Conservation (phyloP, 2,113 vertebrate genomes). For the Saccopteryx bilineata region DNA sequence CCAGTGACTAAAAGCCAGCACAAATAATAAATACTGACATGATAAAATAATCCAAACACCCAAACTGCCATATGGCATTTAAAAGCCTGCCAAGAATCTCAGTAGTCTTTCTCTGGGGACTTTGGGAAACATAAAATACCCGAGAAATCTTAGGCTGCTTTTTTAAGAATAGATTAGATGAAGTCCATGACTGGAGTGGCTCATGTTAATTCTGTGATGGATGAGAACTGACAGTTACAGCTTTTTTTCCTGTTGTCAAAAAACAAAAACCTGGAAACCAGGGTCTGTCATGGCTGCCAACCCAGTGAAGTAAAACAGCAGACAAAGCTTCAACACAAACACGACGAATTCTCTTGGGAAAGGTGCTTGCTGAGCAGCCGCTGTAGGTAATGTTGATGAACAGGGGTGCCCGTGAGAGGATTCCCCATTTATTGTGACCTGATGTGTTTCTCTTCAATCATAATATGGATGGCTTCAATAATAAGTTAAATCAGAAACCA, state of each 20-base stretch:
- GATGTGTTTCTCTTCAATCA: not conserved
- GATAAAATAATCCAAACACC: conserved; percentile 54
- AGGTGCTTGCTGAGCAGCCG: not conserved
- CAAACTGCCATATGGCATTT: conserved; percentile 2
- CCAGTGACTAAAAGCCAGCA: conserved; percentile 24
- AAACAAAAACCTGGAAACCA: conserved; percentile 33
- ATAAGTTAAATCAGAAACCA: not conserved
- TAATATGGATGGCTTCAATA: not conserved
- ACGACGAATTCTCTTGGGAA: conserved; percentile 60
- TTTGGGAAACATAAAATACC: conserved; percentile 57
- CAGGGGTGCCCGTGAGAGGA: not conserved
- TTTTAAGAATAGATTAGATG: conserved; percentile 27
- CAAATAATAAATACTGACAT: conserved; percentile 53
- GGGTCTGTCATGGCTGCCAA: conserved; percentile 48
- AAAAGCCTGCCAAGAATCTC: conserved; percentile 24
- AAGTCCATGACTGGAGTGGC: not conserved
- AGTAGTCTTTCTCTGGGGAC: not conserved
- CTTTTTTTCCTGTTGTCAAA: conserved; percentile 64
- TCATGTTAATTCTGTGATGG: conserved; percentile 56
- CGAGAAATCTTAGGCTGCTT: not conserved
- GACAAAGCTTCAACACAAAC: conserved; percentile 71
- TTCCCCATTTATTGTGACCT: not conserved
- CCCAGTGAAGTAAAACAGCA: conserved; percentile 53
- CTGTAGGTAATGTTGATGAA: not conserved
- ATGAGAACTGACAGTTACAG: conserved; percentile 67